Base-by-base conservation (phyloP, 2,113 vertebrate species). In the Garra rufa region DNA sequence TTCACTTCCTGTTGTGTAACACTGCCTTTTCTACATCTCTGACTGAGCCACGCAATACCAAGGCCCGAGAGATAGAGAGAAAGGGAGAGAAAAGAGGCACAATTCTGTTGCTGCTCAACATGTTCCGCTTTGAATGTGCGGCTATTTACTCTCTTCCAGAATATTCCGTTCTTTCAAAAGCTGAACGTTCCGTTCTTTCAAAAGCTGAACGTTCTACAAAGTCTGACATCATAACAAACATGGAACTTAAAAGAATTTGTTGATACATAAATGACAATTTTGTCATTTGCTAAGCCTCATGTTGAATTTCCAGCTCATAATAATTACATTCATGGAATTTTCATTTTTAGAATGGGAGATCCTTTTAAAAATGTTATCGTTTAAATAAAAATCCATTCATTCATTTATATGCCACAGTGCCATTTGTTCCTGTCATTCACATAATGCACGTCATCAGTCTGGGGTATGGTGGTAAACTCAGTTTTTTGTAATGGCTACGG, bases 1-100 rank as follows among this genome's bases (percentile, higher is more conserved):
- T 74, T 88, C 87, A 87, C 88, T 90, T 91, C 89, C 90, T 91
- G 89, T 90, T 90, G 87, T 89, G 84, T 86, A 90, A 85, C 74
- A 71, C 84, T 79, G 86, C 84, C 83, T 88, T 84, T 85, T 87
- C 71, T 85, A 84, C 81, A 50, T 73, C 85, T 85, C 73, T 78
- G 84, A 83, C 85, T 83, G 67, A 70, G 52, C 82, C 38, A 76
- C 43, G 74, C 38, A 69, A 74, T 52, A 30, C 75, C 43, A 52
- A 44, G 78, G 26, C 13, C 61, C 26, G 24, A 46, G 67, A 59
- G 75, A 44, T 70, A 61, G 19, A 55, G 48, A 83, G 34, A 34
- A 73, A 61, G 73, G 67, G 46, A 74, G 38, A 19, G 70, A 48
- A 28, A 19, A 43, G 70, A 50, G 46, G 38, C 15, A 48, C 41